phyloP scores from a whole-genome alignment of 2,797 vertebrate species.

The Trachurus trachurus region DNA sequence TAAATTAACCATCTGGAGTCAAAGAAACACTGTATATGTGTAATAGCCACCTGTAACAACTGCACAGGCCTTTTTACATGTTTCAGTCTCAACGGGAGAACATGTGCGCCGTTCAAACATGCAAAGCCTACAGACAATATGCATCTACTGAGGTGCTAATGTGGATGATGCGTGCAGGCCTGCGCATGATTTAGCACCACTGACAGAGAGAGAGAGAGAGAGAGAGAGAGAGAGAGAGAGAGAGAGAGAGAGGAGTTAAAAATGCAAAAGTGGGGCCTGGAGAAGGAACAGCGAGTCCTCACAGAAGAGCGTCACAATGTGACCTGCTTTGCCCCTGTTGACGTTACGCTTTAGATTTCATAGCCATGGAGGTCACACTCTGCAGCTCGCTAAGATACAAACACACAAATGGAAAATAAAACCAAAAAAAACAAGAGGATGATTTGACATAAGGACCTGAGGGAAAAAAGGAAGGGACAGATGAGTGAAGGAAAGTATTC shows the following conservation, averaged over 20 bases:
- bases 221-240: constrained; percentile 1
- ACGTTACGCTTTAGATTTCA: neutral
- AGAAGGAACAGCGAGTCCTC: constrained; percentile 17
- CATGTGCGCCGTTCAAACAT: neutral
- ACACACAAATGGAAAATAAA: neutral
- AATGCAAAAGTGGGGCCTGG: constrained; percentile 2
- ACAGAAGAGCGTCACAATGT: neutral
- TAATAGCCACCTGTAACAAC: too few relatives aligned
- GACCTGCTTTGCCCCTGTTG: constrained; percentile 1
- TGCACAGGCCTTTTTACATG: neutral
- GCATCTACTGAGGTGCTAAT: constrained; percentile 15
- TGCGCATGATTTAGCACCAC: constrained; percentile 22
- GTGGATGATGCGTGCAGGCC: neutral
- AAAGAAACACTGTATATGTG: neutral
- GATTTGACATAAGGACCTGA: neutral
- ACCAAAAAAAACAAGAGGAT: neutral
- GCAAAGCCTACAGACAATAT: neutral
- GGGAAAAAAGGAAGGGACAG: neutral
- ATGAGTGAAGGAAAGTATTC: neutral
- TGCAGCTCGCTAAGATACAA: neutral
- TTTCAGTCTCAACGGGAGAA: neutral
- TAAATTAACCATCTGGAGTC: neutral
- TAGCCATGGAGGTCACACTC: neutral
- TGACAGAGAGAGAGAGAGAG: constrained; percentile 20
- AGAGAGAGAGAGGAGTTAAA: constrained; percentile 23